Evolutionary conservation across 1,140 invertebrate genomes (phyloP).

Genomic region (Aphelenchoides fujianensis): DNA sequence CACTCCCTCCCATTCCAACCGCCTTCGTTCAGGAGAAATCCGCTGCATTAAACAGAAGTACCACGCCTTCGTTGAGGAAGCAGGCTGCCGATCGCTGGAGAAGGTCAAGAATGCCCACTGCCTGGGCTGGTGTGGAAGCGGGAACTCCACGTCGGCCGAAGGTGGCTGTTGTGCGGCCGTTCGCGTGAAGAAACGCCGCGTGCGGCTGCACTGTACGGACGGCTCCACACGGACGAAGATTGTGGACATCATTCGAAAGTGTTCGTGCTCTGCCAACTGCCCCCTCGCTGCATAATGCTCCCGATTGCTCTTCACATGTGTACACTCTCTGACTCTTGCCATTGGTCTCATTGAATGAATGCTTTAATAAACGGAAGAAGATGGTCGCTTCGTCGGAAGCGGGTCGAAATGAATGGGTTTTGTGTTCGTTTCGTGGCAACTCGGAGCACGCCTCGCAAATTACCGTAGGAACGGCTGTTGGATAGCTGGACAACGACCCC

Average conservation of each 20-base stretch:
- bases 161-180: conserved; percentile 51
- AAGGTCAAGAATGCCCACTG: conserved; percentile 84
- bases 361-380: conserved; percentile 6
- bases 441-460: too few relatives aligned
- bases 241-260: conserved; percentile 90
- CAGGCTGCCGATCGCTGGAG: conserved; percentile 79
- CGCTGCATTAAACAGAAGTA: conserved; percentile 83
- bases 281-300: too few relatives aligned
- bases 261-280: conserved; percentile 63
- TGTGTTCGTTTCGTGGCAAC: too few relatives aligned
- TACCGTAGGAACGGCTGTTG: not conserved
- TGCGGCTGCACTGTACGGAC: conserved; percentile 73
- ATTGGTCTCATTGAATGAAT: not conserved
- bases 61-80: conserved; percentile 82
- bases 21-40: conserved; percentile 66
- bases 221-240: conserved; percentile 88
- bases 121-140: conserved; percentile 68
- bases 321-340: too few relatives aligned
- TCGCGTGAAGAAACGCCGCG: conserved; percentile 49
- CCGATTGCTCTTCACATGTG: too few relatives aligned
- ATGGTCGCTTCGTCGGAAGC: too few relatives aligned
- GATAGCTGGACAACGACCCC: not conserved
- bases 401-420: too few relatives aligned
- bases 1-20: not conserved
- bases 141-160: not conserved